Evolutionary conservation across 37 sponge, comb jelly and placozoan species (phyloP).

Genomic region (Aplysina aerophoba): DNA sequence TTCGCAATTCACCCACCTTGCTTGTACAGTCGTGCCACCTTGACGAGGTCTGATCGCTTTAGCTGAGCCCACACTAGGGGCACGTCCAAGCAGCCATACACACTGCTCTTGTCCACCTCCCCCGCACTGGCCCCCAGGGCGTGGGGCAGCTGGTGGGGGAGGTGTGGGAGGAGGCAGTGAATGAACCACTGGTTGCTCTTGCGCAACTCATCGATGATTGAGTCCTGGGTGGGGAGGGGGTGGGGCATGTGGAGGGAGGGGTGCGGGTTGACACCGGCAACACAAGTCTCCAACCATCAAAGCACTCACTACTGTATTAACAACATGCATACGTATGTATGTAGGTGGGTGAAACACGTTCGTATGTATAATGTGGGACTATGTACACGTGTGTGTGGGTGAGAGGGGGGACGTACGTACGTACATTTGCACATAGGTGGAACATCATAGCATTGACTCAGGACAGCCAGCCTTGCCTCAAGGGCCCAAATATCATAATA

Average conservation of each 20-base stretch:
- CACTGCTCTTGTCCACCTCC: background rate
- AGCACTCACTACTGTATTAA: background rate
- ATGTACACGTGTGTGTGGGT: too few relatives aligned
- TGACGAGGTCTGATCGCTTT: constrained; percentile 79
- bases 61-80: constrained; percentile 91
- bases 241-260: background rate
- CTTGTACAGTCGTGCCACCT: constrained; percentile 92
- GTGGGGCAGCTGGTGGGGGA: constrained; percentile 73
- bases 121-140: constrained; percentile 39
- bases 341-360: background rate
- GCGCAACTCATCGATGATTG: constrained; percentile 77
- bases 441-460: too few relatives aligned
- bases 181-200: constrained; percentile 91
- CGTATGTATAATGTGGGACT: too few relatives aligned
- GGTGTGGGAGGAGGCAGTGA: constrained; percentile 88
- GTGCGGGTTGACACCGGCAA: too few relatives aligned
- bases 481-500: too few relatives aligned
- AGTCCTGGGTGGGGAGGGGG: constrained; percentile 55
- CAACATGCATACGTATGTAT: background rate
- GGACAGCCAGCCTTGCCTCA: too few relatives aligned
- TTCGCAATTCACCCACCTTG: constrained; percentile 77
- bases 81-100: constrained; percentile 76
- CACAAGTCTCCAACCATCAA: too few relatives aligned
- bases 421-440: too few relatives aligned
- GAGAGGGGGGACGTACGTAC: too few relatives aligned